Base-by-base conservation (phyloP, 30 jellyfish, hydroid and myxozoan species). In the Nemopilema nomurai region DNA sequence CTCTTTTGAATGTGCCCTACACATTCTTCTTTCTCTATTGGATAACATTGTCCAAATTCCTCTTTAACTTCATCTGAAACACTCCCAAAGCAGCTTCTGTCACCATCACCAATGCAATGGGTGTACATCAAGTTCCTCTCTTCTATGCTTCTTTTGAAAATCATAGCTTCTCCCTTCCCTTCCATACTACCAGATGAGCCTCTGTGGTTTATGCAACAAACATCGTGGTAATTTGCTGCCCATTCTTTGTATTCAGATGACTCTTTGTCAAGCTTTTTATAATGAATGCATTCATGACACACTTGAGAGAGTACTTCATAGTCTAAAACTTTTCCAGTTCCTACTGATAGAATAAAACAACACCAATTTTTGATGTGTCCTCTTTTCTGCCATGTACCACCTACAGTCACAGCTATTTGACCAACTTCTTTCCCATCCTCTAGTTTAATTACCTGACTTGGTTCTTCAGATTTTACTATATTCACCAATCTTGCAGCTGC, bases 341-440 rank as follows among this genome's bases (percentile, higher is more conserved):
- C 62, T 28, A 83, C 92, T 9, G 91, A 83, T 3, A 70, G 32
- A 52, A 83, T 68, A 51, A 83, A 83, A 73, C 92, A 83, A 83
- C 92, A 71, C 92, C 92, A 51, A 83, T 83, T 70, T 83, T 83
- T 57, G 92, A 83, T 13, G 89, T 33, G 73, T 22, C 50, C 49
- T 69, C 27, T 17, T 41, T 51, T 75, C 17, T 26, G 51, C 73
- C 32, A 49, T 26, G 80, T 69, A n/a, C 80, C 80, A 69, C 28
- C 80, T 27, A 69, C 80, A 25, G 80, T 25, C 27, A 69, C 80
- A 69, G 79, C 79, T 21, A 69, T 28, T 69, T 69, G 51, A 21
- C 51, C 79, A 22, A 69, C 73, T 51, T 33, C 85, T 49, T 75
- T 49, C 27, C 85, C 85, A 49, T 52, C 49, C 32, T 75, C 85